Evolutionary conservation across 2,113 vertebrate species (phyloP).

Genomic region (Otis tarda): DNA sequence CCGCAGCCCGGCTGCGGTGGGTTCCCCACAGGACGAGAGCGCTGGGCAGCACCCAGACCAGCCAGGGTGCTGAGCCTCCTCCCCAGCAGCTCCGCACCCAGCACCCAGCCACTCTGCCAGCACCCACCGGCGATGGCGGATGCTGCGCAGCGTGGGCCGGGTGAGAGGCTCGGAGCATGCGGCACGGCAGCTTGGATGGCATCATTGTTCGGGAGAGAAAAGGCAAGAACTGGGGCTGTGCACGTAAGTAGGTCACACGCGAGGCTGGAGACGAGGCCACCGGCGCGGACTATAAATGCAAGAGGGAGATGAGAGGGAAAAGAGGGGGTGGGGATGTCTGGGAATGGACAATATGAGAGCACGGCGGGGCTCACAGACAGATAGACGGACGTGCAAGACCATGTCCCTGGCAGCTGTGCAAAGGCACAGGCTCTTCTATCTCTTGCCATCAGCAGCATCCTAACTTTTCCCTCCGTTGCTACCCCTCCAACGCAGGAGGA

Average conservation of each 20-base stretch:
- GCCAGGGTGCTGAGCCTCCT: not conserved
- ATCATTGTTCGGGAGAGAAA: not conserved
- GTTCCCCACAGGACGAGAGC: not conserved
- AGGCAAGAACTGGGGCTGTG: conserved; percentile 24
- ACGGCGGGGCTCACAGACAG: not conserved
- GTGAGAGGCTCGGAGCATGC: not conserved
- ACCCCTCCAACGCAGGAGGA: fast-evolving
- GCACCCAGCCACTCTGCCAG: no score
- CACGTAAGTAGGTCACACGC: conserved; percentile 42
- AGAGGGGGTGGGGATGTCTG: not conserved
- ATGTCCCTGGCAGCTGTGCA: not conserved
- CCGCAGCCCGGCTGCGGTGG: not conserved
- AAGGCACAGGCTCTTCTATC: not conserved
- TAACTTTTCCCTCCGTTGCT: no score
- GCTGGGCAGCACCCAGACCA: not conserved
- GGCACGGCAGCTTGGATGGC: not conserved
- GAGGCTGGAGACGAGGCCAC: conserved; percentile 27
- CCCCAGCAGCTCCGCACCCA: not conserved
- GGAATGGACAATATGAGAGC: not conserved
- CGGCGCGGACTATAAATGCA: not conserved
- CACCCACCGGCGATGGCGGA: fast-evolving
- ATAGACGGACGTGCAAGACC: not conserved
- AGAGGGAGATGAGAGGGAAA: not conserved
- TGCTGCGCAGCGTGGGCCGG: fast-evolving
- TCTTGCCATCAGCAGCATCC: not conserved